Base-by-base conservation (phyloP, 2,113 vertebrate species). In the Herpetotheres cachinnans region DNA sequence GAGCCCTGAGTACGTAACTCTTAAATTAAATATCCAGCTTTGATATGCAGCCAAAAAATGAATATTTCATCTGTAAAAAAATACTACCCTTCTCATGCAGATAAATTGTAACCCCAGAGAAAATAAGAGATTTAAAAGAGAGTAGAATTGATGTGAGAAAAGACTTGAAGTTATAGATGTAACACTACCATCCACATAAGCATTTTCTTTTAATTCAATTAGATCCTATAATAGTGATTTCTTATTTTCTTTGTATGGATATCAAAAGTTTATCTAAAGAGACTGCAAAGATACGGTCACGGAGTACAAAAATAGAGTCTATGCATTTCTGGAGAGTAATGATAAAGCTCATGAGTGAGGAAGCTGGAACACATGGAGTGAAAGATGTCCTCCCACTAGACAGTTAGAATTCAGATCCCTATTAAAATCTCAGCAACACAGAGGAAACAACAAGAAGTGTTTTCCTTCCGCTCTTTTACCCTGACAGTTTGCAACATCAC, bases 371-470 rank as follows among this genome's bases (percentile, higher is more conserved):
- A 79, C 72, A 82, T 34, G 58, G 95, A 95, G 32, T 86, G 66
- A 97, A 97, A 83, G 52, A 93, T 66, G 55, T 93, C 73, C 73
- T 96, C 95, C 91, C 71, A 94, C 82, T 58, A 88, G 56, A 84
- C 66, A 79, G 27, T 86, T 93, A 92, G 82, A 86, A 97, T 89
- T 86, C 90, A 96, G 79, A 85, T 44, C 24, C 32, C 89, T 73
- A 91, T 95, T 95, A 96, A 96, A 95, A 81, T 89, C 70, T 91
- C 89, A 86, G 29, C 38, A 93, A 14, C 82, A 94, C 79, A 70
- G 82, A 92, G 56, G 47, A 94, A 96, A 93, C 30, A 95, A 62
- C 6, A 83, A 78, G 47, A 58, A 88, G 20, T 59, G 34, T 3
- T 87, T 95, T 95, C 94, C 79, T 84, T 94, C 46, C 40, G 4